Conservation (phyloP, 1,140 invertebrate species). For the Sinella curviseta region DNA sequence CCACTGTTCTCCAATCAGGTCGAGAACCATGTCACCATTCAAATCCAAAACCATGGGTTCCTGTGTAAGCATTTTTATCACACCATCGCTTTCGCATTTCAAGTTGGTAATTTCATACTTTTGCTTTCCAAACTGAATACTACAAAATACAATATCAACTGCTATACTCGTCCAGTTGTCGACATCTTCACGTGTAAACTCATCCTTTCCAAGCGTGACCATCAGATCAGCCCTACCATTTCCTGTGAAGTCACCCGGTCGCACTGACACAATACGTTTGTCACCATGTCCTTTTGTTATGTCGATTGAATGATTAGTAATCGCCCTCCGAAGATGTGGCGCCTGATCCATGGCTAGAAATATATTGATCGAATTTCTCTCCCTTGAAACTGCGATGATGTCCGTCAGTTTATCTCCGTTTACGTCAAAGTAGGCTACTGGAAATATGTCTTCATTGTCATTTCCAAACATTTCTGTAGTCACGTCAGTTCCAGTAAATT, state of each 20-base stretch:
- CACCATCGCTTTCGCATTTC: neutral
- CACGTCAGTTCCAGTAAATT: conserved; percentile 56
- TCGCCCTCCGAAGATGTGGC: conserved; percentile 64
- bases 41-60: conserved; percentile 87
- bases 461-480: conserved; percentile 66
- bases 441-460: conserved; percentile 64
- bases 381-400: conserved; percentile 79
- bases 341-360: conserved; percentile 72
- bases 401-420: conserved; percentile 94
- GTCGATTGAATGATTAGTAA: conserved; percentile 61
- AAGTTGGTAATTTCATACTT: neutral
- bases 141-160: neutral
- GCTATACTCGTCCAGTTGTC: neutral
- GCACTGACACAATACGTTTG: conserved; percentile 60
- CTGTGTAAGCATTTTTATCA: conserved; percentile 59
- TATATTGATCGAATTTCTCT: conserved; percentile 68
- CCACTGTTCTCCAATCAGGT: conserved; percentile 75
- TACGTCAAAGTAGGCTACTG: conserved; percentile 94
- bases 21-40: conserved; percentile 90
- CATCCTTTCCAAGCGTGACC: conserved; percentile 62
- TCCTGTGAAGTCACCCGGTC: conserved; percentile 92
- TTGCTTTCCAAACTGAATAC: neutral
- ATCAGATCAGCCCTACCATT: conserved; percentile 91
- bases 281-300: conserved; percentile 61
- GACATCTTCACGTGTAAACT: neutral